A percentile compares a stretch with the other conserved stretches of the same genome.
phyloP scores from a whole-genome alignment of 2,888 invertebrate genomes.

The Chrysotoxum bicinctum region DNA sequence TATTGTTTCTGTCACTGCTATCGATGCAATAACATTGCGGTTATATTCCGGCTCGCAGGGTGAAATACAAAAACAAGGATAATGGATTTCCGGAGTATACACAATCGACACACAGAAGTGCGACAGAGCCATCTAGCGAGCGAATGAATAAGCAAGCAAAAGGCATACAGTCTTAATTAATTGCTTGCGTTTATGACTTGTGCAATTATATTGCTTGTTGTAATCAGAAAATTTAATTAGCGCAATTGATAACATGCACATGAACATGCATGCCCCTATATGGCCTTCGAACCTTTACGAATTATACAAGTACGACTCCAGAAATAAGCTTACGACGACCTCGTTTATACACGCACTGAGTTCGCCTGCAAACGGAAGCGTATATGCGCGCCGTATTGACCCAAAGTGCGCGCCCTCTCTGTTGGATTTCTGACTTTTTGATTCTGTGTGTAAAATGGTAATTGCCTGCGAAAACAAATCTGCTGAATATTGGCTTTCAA shows the following conservation, averaged over 20 bases:
- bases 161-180: constrained; percentile 47
- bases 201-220: constrained; percentile 63
- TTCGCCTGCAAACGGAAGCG: not conserved
- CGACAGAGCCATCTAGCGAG: not conserved
- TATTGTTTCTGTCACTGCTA: constrained; percentile 44
- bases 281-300: not conserved
- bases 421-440: not conserved
- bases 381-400: not conserved
- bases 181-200: constrained; percentile 65
- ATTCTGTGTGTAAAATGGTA: constrained; percentile 22
- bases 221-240: constrained; percentile 70
- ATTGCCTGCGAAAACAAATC: constrained; percentile 38
- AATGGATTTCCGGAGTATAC: constrained; percentile 42
- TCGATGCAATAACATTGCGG: constrained; percentile 25
- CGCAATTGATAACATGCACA: constrained; percentile 47
- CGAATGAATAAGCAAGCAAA: not conserved
- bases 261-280: not conserved
- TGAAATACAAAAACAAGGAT: constrained; percentile 1
- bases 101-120: not conserved
- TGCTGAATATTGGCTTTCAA: constrained; percentile 31
- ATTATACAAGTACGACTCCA: not conserved
- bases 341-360: too few relatives aligned
- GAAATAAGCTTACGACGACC: not conserved
- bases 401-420: not conserved
- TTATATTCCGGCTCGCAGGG: not conserved